Base-by-base conservation (phyloP, 2,888 invertebrate genomes). In the Caenorhabditis sp. region DNA sequence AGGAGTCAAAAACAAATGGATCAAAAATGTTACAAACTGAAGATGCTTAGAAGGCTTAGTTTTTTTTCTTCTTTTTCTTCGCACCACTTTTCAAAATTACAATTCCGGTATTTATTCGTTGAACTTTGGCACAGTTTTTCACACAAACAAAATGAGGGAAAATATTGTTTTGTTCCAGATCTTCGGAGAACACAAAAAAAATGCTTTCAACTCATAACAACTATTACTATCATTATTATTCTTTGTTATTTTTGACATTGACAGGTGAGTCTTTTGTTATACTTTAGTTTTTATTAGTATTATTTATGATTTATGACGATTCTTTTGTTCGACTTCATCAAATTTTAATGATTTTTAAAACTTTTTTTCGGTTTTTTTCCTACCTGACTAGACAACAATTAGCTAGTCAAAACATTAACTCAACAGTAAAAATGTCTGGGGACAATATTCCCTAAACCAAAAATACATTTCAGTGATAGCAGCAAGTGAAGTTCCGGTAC, bases 401-500 rank as follows among this genome's bases (percentile, higher is more conserved):
- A 43, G 17, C 3, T 14, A 43, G 43, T 43, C n/a, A n/a, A n/a
- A n/a, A n/a, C n/a, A n/a, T n/a, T n/a, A n/a, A n/a, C n/a, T n/a
- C n/a, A n/a, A n/a, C n/a, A n/a, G n/a, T n/a, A n/a, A n/a, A n/a
- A n/a, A n/a, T n/a, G n/a, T n/a, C 43, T 43, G 14, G 17, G 8
- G 3, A 43, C 43, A 17, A 17, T 10, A 14, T 17, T 17, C 12
- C 3, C 12, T 43, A 17, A 5, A 43, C 12, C 5, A 43, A 43
- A 43, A 5, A 5, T 17, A 10, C 14, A 10, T 43, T 43, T 5
- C 43, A 17, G 12, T 43, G 6, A 12, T 43, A 5, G 19, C 2
- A 5, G 21, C 1, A 21, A 59, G 31, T 53, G 61, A 71, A 5
- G 66, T 72, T 3, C 77, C 79, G 12, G 66, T 74, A 24, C 81